Conservation (phyloP, 2,797 vertebrate genomes). For the Pogonophryne albipinna region DNA sequence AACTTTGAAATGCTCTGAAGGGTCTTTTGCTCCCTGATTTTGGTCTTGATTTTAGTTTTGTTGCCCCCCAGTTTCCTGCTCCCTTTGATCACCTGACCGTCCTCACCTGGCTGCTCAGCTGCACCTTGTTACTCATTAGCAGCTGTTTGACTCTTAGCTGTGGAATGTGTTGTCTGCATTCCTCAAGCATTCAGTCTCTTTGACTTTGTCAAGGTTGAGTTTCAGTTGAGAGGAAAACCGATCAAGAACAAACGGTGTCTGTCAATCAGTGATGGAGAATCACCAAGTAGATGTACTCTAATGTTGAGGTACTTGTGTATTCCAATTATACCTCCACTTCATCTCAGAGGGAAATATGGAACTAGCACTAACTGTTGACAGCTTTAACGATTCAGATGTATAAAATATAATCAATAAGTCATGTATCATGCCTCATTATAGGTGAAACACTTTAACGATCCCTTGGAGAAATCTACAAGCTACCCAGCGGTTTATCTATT, state of each 20-base stretch:
- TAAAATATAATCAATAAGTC: too few relatives aligned
- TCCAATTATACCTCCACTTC: neutral
- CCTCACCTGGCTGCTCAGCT: constrained; percentile 4
- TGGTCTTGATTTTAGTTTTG: neutral
- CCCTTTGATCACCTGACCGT: neutral
- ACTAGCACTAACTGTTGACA: neutral
- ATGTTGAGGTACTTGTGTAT: neutral
- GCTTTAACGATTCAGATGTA: too few relatives aligned
- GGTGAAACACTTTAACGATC: too few relatives aligned
- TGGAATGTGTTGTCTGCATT: neutral
- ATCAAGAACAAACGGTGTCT: neutral
- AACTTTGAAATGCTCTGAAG: neutral
- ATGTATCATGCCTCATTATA: too few relatives aligned
- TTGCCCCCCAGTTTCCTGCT: neutral
- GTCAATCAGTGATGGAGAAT: too few relatives aligned
- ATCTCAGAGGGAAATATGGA: neutral
- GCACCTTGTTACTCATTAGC: neutral
- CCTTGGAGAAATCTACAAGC: too few relatives aligned
- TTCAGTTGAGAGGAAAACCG: neutral
- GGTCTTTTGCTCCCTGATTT: neutral
- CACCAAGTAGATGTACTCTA: too few relatives aligned
- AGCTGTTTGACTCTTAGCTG: constrained; percentile 5
- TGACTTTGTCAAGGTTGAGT: neutral
- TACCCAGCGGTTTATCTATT: too few relatives aligned
- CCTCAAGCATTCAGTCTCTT: neutral